Evolutionary conservation across 1,140 invertebrate species (phyloP).

Genomic region (Eumeta japonica): DNA sequence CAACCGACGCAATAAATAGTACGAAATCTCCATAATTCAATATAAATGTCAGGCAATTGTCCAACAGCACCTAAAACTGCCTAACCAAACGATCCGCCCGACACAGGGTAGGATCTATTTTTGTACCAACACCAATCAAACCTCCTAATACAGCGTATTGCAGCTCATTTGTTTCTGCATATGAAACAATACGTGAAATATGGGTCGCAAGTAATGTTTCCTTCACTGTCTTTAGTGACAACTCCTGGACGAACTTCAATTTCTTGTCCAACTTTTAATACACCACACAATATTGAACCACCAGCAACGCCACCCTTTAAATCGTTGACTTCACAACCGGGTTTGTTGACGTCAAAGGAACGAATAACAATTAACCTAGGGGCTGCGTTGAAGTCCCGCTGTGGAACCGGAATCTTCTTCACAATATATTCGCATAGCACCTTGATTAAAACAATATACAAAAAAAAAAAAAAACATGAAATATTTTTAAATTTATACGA

Average conservation of each 20-base stretch:
- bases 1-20: slow-evolving; percentile 87
- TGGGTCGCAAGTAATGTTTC: slow-evolving; percentile 91
- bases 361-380: too few relatives aligned
- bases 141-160: slow-evolving; percentile 97
- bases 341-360: too few relatives aligned
- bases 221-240: slow-evolving; percentile 90
- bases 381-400: too few relatives aligned
- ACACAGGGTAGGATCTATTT: slow-evolving; percentile 95
- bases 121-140: slow-evolving; percentile 94
- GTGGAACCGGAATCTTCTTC: too few relatives aligned
- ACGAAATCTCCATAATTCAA: slow-evolving; percentile 94
- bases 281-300: too few relatives aligned
- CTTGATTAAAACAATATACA: too few relatives aligned
- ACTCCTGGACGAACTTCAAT: slow-evolving; percentile 89
- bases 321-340: too few relatives aligned
- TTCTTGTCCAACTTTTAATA: too few relatives aligned
- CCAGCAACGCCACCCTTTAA: too few relatives aligned
- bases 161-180: slow-evolving; percentile 94
- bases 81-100: slow-evolving; percentile 94
- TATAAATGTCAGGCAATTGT: slow-evolving; percentile 90
- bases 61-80: slow-evolving; percentile 85
- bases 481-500: too few relatives aligned
- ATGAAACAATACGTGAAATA: slow-evolving; percentile 91
- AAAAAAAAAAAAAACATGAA: too few relatives aligned
- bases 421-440: too few relatives aligned